Evolutionary conservation across 2,888 invertebrate genomes (phyloP), one percentile per base, ranked within the genome.

Genomic region (Blastobasis adustella): DNA sequence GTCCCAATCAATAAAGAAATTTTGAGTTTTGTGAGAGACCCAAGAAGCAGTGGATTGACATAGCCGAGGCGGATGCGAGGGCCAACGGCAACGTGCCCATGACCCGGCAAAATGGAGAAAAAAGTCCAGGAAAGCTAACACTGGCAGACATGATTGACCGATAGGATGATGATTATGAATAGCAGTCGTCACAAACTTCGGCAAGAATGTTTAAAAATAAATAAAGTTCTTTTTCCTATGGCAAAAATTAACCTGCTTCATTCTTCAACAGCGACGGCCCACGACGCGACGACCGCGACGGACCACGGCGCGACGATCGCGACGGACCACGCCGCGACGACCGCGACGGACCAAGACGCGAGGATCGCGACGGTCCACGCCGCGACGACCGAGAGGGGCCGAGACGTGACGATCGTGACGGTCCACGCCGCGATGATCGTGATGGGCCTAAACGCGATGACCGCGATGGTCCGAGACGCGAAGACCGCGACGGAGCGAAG

Each of bases 381-480:
- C 54, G 60, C 37, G 60, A 60, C 43, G 69, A 72, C 4, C 57
- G 70, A 37, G 46, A 73, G 46, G 72, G 67, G 0, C 72, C 79
- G 1, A 60, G 77, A 0, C 73, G 77, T 5, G 77, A 70, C 57
- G 76, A 69, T 46, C 71, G 80, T 82, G 79, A 53, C 78, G 78
- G 47, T 75, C 79, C 53, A 74, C 75, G 53, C 74, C 75, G 45
- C 71, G 76, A 6, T 80, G 89, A 81, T 0, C 62, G 76, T 2
- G 70, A 75, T 48, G 67, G 64, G 0, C 70, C 76, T 1, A 56
- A 74, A 0, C 70, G 76, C n/a, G 76, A 66, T 61, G 71, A 63
- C 51, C 67, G 79, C 7, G 63, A 4, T 73, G 82, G 37, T 7
- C 49, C 47, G 8, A 46, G 49, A 1, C 56, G 62, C 10, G 62